phyloP scores from a whole-genome alignment of 23 tunicate genomes.

The Ascidia mentula region DNA sequence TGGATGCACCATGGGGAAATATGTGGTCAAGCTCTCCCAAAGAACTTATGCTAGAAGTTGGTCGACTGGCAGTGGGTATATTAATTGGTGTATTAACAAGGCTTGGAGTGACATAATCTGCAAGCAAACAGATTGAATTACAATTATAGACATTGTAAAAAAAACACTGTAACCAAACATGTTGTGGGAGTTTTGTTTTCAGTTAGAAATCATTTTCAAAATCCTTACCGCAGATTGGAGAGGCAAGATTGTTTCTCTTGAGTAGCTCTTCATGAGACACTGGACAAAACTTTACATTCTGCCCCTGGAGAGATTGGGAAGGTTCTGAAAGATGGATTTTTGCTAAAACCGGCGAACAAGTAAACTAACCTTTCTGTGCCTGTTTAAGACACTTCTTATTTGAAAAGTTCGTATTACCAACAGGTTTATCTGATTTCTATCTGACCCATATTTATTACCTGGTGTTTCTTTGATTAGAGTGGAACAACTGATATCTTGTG shows the following conservation, averaged over 20 bases:
- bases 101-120: slow-evolving; percentile 13
- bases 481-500: not conserved
- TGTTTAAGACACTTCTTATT: no score
- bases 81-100: slow-evolving; percentile 33
- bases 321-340: no score
- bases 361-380: no score
- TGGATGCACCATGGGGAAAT: not conserved
- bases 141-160: no score
- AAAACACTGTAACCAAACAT: no score
- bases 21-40: slow-evolving; percentile 15
- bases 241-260: not conserved
- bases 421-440: no score
- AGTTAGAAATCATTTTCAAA: no score
- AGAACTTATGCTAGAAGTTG: slow-evolving; percentile 27
- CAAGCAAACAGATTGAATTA: slow-evolving; percentile 1
- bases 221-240: not conserved
- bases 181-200: no score
- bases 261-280: not conserved
- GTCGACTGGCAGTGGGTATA: slow-evolving; percentile 20
- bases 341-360: no score
- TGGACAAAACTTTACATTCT: not conserved
- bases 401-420: no score
- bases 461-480: not conserved
- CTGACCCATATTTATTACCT: no score
- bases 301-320: no score